Conservation (phyloP, 2,797 vertebrate genomes). For the Poecilia wingei region DNA sequence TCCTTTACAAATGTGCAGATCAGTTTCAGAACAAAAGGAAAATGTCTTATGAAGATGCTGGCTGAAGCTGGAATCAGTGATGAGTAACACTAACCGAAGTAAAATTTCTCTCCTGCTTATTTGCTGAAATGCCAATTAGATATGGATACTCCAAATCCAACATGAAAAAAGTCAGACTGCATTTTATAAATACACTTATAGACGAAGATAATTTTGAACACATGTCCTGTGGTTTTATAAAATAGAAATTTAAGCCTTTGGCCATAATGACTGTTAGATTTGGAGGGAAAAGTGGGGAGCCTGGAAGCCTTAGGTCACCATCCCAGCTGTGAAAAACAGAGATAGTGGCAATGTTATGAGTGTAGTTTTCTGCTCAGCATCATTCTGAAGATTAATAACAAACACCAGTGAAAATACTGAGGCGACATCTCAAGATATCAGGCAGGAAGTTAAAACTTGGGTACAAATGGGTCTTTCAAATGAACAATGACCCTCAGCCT, state of each 20-base stretch:
- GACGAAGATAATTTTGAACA: background rate
- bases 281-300: background rate
- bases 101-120: background rate
- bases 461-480: background rate
- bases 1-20: background rate
- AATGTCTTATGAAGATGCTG: background rate
- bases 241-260: background rate
- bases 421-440: background rate
- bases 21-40: background rate
- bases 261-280: background rate
- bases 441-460: background rate
- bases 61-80: background rate
- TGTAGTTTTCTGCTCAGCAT: background rate
- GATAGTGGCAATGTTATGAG: background rate
- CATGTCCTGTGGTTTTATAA: background rate
- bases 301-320: background rate
- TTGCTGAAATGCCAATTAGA: background rate
- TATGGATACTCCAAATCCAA: background rate
- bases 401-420: background rate
- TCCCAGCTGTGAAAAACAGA: background rate
- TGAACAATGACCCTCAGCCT: background rate
- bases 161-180: background rate
- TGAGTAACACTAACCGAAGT: background rate
- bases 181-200: background rate
- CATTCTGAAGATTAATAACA: background rate